phyloP scores from a whole-genome alignment of 2,113 vertebrate genomes.

The Microcebus griseorufus region DNA sequence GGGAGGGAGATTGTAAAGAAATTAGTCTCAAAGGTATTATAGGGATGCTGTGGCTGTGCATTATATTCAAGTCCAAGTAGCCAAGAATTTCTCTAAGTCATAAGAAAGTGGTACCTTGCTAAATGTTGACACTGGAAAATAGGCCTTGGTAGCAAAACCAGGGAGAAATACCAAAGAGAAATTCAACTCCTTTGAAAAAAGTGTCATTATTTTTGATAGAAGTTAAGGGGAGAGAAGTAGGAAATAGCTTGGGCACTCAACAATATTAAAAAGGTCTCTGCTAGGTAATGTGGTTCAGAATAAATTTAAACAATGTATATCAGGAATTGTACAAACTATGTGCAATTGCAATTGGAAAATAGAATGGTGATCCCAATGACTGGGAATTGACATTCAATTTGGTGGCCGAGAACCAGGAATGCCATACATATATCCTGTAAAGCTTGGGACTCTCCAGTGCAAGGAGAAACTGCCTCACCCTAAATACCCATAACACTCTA shows the following conservation, averaged over 20 bases:
- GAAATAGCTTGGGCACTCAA: background rate
- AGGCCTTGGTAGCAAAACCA: accelerated
- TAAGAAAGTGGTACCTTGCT: background rate
- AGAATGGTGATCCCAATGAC: background rate
- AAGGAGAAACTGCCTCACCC: background rate
- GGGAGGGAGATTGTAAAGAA: background rate
- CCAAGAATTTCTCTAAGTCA: background rate
- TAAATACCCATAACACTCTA: background rate
- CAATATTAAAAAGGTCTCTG: background rate
- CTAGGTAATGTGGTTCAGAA: background rate
- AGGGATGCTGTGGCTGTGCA: background rate
- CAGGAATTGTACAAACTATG: background rate
- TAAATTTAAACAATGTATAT: background rate
- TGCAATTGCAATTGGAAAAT: background rate
- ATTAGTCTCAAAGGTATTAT: background rate
- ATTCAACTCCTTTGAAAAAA: background rate
- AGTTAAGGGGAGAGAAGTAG: background rate
- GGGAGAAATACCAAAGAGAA: background rate
- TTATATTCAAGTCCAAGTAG: background rate
- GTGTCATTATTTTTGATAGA: background rate
- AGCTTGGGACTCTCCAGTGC: accelerated
- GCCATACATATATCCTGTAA: accelerated
- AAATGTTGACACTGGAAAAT: background rate
- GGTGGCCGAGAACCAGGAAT: background rate
- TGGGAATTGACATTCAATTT: background rate